A percentile compares a stretch with the other conserved stretches of the same genome.
Conservation (phyloP, 1,140 invertebrate genomes). For the Caenorhabditis elegans region WBcel235 BX284603.4:6907501-6908000, state of each 20-base stretch:
- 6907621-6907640: not conserved
- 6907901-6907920: not conserved
- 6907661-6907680: not conserved
- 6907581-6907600: not conserved
- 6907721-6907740: not conserved
- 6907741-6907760: not conserved
- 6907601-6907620: not conserved
- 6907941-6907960: constrained; percentile 15
- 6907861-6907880: too few relatives aligned
- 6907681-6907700: too few relatives aligned
- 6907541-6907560: too few relatives aligned
- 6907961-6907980: not conserved
- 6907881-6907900: not conserved
- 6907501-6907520: too few relatives aligned
- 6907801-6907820: too few relatives aligned
- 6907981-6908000: not conserved
- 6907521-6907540: too few relatives aligned
- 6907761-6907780: too few relatives aligned
- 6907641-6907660: not conserved
- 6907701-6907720: not conserved
- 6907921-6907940: constrained; percentile 18
- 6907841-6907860: too few relatives aligned
- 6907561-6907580: not conserved
- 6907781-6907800: too few relatives aligned
- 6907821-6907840: too few relatives aligned